Evolutionary conservation across 2,113 vertebrate species (phyloP), one percentile per base, ranked within the genome.

Genomic region (Balaeniceps rex): DNA sequence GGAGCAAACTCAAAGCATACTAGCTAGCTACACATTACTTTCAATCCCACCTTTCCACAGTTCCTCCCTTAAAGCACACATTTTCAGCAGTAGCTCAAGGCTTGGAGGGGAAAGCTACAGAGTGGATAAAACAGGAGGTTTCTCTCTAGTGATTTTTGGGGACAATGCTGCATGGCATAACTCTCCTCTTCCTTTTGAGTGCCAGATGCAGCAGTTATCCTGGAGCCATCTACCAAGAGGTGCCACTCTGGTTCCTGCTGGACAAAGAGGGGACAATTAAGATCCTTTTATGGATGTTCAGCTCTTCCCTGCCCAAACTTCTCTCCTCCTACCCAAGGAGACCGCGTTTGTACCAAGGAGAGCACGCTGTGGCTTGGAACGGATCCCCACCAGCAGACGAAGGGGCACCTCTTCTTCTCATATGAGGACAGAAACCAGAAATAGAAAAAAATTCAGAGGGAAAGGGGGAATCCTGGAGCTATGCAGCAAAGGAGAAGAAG

Each of bases 391-490:
- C 7, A 2, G 57, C 64, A 51, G 68, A 61, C 47, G 81, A 84
- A 90, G 68, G 3, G 7, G 42, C 21, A 82, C 65, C 40, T 88
- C 66, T 74, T 90, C 66, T 72, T 76, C 44, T 74, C 52, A 36
- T 11, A 44, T 2, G 26, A 84, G 31, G 74, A 36, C 10, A 68
- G 61, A 92, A 84, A 81, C 8, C 10, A 38, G 71, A 96, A 87
- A 0, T 0, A 54, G 22, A 10, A 33, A 34, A 55, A 78, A 65
- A 12, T 0, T 34, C 31, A 6, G 57, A 83, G 8, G 14, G 29
- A 51, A 91, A 64, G 9, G 15, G 25, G 22, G 26, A 92, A 66
- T 57, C 51, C 44, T 60, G 72, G 83, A 95, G 34, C 31, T 42
- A 42, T 18, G 2, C 34, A 49, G 55, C 3, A 3, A 93, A 75